Base-by-base conservation (phyloP, 2,888 invertebrate species). In the Aphidius colemani region DNA sequence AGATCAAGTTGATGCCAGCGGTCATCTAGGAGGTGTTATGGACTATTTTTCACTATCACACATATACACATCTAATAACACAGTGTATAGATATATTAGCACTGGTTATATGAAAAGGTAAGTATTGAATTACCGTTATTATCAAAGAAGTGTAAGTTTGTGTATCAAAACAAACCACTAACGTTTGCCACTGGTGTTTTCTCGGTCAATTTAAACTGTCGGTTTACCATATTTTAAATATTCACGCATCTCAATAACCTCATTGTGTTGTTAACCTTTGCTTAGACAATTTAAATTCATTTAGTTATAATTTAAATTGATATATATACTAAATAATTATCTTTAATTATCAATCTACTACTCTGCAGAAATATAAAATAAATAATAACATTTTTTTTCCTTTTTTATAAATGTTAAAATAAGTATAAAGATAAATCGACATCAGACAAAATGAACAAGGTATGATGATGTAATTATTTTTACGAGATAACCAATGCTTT, bases 101-200 rank as follows among this genome's bases (percentile, higher is more conserved):
- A 45, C 48, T 39, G 13, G 57, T 46, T 57, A 40, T 57, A 40
- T 6, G 11, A 40, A 10, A 30, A 10, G n/a, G 45, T 41, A 10
- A 63, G 51, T 40, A 53, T 57, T 44, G 57, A 58, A 63, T 63
- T 63, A 63, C 62, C 49, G 62, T 57, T 63, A 63, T 63, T 63
- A 63, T 63, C 57, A 57, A n/a, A 10, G 61, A 39, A 9, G 43
- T 44, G 44, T 39, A 61, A 39, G 58, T 39, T 7, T 45, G 59
- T 39, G 30, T 58, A 63, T 63, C 58, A 56, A 63, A 44, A 63
- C 53, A 63, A 63, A 57, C 40, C 46, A 51, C 59, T 30, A 49
- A 58, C 55, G 56, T 64, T 60, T 50, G 59, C 64, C 59, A 64
- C 64, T 60, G 64, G 64, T 59, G 50, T 64, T 64, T 56, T 56